Evolutionary conservation across 2,113 vertebrate genomes (phyloP).

Genomic region (Arizona elegans): DNA sequence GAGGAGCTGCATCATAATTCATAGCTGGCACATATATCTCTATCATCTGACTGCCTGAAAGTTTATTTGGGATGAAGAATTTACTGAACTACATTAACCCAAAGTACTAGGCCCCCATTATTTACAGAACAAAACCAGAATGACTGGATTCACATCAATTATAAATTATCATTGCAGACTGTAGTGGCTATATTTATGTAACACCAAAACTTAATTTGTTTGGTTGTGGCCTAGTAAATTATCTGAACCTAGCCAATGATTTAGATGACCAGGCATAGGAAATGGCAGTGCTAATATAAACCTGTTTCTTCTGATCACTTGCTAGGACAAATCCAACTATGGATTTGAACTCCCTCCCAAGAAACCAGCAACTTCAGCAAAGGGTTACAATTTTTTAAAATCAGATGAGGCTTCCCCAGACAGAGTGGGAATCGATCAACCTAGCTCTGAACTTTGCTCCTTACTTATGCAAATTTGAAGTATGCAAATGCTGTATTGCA

Average conservation of each 20-base stretch:
- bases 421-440: neutral
- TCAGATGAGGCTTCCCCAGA: neutral
- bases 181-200: neutral
- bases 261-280: neutral
- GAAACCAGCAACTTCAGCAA: neutral
- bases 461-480: neutral
- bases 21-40: neutral
- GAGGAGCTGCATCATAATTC: neutral
- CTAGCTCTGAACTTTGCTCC: neutral
- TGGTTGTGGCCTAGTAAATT: neutral
- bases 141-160: neutral
- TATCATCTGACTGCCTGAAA: neutral
- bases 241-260: neutral
- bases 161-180: neutral
- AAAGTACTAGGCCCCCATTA: neutral
- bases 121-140: neutral
- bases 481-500: neutral
- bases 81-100: neutral
- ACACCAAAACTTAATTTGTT: neutral
- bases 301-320: neutral
- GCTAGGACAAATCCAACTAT: neutral
- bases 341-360: neutral
- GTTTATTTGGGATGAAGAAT: neutral
- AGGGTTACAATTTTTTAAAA: neutral
- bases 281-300: neutral